These are phyloP conservation scores for Zaprionus ornatus DNA, from an alignment of 1,140 invertebrate species.

Conservation along the genomic window DNA sequence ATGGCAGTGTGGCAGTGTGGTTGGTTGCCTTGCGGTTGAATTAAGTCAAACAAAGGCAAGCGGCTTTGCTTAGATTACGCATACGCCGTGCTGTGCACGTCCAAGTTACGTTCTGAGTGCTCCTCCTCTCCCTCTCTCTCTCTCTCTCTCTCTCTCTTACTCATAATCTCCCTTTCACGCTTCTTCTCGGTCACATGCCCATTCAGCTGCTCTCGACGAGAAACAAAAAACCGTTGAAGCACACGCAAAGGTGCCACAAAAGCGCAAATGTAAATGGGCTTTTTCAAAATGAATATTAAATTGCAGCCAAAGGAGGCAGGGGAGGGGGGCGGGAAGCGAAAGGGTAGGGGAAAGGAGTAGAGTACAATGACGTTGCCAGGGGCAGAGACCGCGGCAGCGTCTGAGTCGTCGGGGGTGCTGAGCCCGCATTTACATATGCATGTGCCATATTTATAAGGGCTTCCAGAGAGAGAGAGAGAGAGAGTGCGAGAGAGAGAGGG, in stretches of 20 bases:
- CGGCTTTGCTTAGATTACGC: slow-evolving; percentile 70
- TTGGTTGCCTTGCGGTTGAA: slow-evolving; percentile 63
- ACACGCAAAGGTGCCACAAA: slow-evolving; percentile 43
- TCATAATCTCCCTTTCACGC: not conserved
- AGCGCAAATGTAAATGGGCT: slow-evolving; percentile 71
- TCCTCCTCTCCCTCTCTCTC: not conserved
- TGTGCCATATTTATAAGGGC: slow-evolving; percentile 12
- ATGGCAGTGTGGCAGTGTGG: not conserved
- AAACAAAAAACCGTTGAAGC: slow-evolving; percentile 12
- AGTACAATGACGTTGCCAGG: not conserved
- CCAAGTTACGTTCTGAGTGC: not conserved
- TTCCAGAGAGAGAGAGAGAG: not conserved
- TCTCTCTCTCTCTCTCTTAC: not conserved
- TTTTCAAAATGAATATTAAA: slow-evolving; percentile 79
- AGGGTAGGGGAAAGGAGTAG: not conserved
- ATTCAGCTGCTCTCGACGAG: not conserved
- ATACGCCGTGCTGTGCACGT: slow-evolving; percentile 59
- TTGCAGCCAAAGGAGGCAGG: slow-evolving; percentile 27
- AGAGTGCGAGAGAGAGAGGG: not conserved
- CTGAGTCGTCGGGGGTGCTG: not conserved
- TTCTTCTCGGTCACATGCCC: not conserved
- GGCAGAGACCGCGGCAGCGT: not conserved
- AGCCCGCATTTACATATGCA: slow-evolving; percentile 33
- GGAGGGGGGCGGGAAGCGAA: not conserved
- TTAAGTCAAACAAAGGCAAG: slow-evolving; percentile 70